These are phyloP conservation scores for Nymphalis c-album DNA, from an alignment of 2,888 invertebrate species.

Conservation along the genomic window DNA sequence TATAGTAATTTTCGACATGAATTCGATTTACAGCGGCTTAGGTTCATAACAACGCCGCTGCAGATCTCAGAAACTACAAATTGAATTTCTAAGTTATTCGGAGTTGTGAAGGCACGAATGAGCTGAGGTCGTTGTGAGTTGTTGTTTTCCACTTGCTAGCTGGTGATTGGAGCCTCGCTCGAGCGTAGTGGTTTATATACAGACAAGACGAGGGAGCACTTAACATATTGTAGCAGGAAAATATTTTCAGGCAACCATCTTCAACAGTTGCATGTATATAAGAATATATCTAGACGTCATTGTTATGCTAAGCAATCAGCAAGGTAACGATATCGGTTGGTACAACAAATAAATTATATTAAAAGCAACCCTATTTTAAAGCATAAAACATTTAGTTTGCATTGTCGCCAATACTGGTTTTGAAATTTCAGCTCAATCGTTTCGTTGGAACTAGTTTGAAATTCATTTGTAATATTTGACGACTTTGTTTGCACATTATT, in stretches of 20 bases:
- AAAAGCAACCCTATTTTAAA: too few relatives aligned
- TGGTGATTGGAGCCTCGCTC: slow-evolving; percentile 6
- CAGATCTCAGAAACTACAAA: slow-evolving; percentile 16
- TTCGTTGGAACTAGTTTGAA: too few relatives aligned
- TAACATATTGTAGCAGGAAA: not conserved
- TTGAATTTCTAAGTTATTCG: slow-evolving; percentile 22
- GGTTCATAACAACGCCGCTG: slow-evolving; percentile 1
- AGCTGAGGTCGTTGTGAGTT: slow-evolving; percentile 6
- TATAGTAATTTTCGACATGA: not conserved
- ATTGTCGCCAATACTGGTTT: too few relatives aligned
- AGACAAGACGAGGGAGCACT: not conserved
- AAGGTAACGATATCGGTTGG: too few relatives aligned
- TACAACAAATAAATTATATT: too few relatives aligned
- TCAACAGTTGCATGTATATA: too few relatives aligned
- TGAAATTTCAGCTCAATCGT: too few relatives aligned
- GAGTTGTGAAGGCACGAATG: slow-evolving; percentile 16
- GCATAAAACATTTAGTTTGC: too few relatives aligned
- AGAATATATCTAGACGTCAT: too few relatives aligned
- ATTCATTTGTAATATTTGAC: too few relatives aligned
- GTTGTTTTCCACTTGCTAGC: slow-evolving; percentile 6
- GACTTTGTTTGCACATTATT: too few relatives aligned
- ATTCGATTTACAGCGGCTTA: slow-evolving; percentile 7
- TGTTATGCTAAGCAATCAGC: too few relatives aligned
- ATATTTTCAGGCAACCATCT: not conserved
- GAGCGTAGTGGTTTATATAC: not conserved